Percentiles rank a stretch among this genome's conserved stretches.
Conservation (phyloP, 2,797 vertebrate species). For the Huso huso region DNA sequence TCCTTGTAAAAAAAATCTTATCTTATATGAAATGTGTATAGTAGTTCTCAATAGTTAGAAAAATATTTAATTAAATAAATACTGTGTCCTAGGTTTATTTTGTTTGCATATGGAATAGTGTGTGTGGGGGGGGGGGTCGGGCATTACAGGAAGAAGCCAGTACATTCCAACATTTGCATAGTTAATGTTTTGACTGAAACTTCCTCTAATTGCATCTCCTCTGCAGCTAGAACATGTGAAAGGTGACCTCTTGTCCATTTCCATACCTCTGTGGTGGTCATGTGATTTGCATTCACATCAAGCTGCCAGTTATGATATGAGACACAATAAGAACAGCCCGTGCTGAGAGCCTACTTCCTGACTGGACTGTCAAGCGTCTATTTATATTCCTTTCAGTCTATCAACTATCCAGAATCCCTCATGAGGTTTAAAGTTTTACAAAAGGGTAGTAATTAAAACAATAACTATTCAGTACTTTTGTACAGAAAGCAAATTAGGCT, state of each 20-base stretch:
- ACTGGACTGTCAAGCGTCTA: conserved; percentile 18
- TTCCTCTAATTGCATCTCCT: conserved; percentile 71
- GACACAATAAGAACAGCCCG: conserved; percentile 60
- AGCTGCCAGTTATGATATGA: conserved; percentile 61
- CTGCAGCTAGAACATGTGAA: conserved; percentile 55
- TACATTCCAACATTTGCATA: conserved; percentile 52
- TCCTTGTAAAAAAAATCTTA: too few relatives aligned
- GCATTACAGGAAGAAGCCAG: not conserved
- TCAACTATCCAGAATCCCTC: not conserved
- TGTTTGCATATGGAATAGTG: conserved; percentile 5
- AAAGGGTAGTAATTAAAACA: conserved; percentile 5
- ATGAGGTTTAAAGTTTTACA: not conserved
- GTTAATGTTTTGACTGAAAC: conserved; percentile 54
- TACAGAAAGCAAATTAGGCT: not conserved
- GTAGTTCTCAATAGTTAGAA: too few relatives aligned
- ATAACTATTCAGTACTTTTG: conserved; percentile 1
- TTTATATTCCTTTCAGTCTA: conserved; percentile 1
- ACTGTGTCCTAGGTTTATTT: conserved; percentile 10
- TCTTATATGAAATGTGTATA: too few relatives aligned
- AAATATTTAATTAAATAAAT: conserved; percentile 15
- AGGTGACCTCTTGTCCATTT: conserved; percentile 64
- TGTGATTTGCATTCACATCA: conserved; percentile 59
- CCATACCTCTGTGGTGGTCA: conserved; percentile 50
- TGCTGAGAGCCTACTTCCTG: conserved; percentile 64
- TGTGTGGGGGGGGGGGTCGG: not conserved